Evolutionary conservation across 2,113 vertebrate genomes (phyloP).

Genomic region (Misgurnus mizolepis): DNA sequence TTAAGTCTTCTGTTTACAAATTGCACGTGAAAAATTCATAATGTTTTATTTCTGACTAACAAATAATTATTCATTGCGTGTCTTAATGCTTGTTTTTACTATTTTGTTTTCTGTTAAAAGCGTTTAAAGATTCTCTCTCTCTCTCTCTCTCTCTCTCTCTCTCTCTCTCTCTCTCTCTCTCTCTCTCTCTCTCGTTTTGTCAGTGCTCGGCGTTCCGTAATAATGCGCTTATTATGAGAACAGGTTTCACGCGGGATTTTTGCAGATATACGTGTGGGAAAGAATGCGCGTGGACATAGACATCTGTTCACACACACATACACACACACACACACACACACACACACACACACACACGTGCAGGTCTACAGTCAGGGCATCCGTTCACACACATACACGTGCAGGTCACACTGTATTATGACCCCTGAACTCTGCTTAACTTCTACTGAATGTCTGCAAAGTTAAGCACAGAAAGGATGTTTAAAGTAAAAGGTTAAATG

Average conservation of each 20-base stretch:
- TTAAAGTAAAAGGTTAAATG: neutral
- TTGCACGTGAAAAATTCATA: no score
- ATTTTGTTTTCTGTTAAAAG: neutral
- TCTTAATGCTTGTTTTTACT: no score
- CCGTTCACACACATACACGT: no score
- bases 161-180: constrained; percentile 4
- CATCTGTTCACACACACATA: constrained; percentile 82
- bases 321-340: no score
- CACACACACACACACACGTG: constrained; percentile 53
- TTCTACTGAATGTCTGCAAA: neutral
- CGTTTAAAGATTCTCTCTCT: neutral
- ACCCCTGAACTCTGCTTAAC: constrained; percentile 62
- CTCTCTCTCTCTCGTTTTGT: constrained; percentile 82
- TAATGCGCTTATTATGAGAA: constrained; percentile 98
- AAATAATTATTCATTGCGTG: no score
- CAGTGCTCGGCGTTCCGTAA: constrained; percentile 90
- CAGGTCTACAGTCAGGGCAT: no score
- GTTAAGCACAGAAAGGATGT: neutral
- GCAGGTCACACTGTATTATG: constrained; percentile 80
- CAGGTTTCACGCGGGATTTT: constrained; percentile 97
- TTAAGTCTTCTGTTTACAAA: neutral
- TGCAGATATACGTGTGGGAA: constrained; percentile 85
- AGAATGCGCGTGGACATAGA: constrained; percentile 88
- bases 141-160: neutral
- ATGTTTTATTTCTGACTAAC: no score